These are phyloP conservation scores for Tetragonula carbonaria DNA, from an alignment of 2,888 invertebrate genomes.

Conservation along the genomic window DNA sequence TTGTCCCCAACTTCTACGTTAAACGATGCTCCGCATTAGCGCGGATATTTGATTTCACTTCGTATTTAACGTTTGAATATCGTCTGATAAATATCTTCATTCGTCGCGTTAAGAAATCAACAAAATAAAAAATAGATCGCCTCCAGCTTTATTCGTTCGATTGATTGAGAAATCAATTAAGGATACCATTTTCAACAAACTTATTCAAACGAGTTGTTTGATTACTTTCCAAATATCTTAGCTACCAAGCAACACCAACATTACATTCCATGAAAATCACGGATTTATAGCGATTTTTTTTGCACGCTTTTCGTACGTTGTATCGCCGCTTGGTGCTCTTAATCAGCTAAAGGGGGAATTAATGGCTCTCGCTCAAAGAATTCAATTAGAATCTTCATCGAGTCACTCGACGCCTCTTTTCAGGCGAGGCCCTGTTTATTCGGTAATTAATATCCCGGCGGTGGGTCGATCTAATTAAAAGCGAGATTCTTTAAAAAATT, in stretches of 20 bases:
- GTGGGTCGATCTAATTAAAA: conserved; percentile 46
- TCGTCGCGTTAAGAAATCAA: too few relatives aligned
- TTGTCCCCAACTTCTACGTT: not conserved
- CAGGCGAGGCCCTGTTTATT: not conserved
- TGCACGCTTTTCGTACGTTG: too few relatives aligned
- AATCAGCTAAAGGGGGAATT: not conserved
- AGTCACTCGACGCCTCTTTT: not conserved
- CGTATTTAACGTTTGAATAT: not conserved
- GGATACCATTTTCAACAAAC: too few relatives aligned
- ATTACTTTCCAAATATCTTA: too few relatives aligned
- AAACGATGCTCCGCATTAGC: not conserved
- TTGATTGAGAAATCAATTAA: too few relatives aligned
- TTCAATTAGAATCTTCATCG: not conserved
- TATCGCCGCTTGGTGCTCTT: too few relatives aligned
- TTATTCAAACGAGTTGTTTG: too few relatives aligned
- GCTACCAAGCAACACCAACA: too few relatives aligned
- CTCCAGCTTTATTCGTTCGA: not conserved
- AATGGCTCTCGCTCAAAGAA: not conserved
- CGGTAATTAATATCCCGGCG: conserved; percentile 20
- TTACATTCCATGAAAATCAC: too few relatives aligned
- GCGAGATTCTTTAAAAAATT: conserved; percentile 48
- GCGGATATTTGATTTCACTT: conserved; percentile 34
- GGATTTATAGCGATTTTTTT: too few relatives aligned
- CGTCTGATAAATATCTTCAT: not conserved
- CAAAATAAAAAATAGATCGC: not conserved